phyloP scores from a whole-genome alignment of 2,888 invertebrate species.

The Synergus gifuensis region DNA sequence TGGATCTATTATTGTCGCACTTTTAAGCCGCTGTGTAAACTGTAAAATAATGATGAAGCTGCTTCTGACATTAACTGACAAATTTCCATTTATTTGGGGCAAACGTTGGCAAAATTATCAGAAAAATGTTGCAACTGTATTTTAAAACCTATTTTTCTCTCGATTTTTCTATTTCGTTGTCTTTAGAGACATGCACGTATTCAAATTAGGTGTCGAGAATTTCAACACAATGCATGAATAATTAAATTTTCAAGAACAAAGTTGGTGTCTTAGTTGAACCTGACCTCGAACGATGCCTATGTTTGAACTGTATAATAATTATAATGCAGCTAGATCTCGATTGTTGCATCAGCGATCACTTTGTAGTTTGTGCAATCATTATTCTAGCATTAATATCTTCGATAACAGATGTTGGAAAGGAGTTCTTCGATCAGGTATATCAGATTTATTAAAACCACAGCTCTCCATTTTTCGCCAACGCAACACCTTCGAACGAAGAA shows the following conservation, averaged over 20 bases:
- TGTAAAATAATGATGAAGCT: not conserved
- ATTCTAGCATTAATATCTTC: not conserved
- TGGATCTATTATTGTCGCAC: constrained; percentile 7
- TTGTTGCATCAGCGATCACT: constrained; percentile 18
- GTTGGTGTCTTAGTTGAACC: constrained; percentile 19
- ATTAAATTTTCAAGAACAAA: constrained; percentile 26
- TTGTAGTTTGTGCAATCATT: constrained; percentile 31
- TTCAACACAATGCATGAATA: constrained; percentile 1
- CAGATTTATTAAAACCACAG: not conserved
- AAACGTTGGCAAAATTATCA: not conserved
- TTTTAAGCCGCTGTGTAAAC: not conserved
- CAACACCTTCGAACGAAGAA: not conserved
- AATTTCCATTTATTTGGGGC: not conserved
- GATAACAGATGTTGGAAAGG: constrained; percentile 25
- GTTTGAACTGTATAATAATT: constrained; percentile 13
- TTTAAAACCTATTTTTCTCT: not conserved
- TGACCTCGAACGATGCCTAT: constrained; percentile 38
- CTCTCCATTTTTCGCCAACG: constrained; percentile 30
- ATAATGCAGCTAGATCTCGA: constrained; percentile 25
- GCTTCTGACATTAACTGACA: not conserved
- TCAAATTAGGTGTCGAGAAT: constrained; percentile 1
- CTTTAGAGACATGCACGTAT: not conserved
- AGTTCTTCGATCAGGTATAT: constrained; percentile 15
- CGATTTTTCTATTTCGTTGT: not conserved
- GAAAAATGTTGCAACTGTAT: not conserved